phyloP scores from a whole-genome alignment of 2,888 invertebrate genomes.

The Diplolepis rosae region DNA sequence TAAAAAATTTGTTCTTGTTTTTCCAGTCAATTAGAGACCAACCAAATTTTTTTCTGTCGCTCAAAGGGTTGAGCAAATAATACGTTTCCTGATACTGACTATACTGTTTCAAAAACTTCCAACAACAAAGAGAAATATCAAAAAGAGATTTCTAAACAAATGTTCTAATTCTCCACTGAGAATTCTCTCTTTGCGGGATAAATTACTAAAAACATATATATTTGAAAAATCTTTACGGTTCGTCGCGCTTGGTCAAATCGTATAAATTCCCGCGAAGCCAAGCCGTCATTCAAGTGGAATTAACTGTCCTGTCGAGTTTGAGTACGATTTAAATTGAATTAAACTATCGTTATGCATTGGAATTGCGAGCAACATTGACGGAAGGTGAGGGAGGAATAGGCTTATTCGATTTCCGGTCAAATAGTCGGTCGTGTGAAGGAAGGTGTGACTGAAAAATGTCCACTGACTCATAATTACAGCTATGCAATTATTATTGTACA shows the following conservation, averaged over 20 bases:
- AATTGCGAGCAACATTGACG: conserved; percentile 36
- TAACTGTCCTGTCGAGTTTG: conserved; percentile 61
- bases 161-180: too few relatives aligned
- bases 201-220: not conserved
- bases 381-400: conserved; percentile 26
- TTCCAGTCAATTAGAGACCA: too few relatives aligned
- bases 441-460: conserved; percentile 32
- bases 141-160: too few relatives aligned
- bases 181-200: not conserved
- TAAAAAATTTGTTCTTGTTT: too few relatives aligned
- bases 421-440: conserved; percentile 5
- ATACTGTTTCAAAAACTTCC: too few relatives aligned
- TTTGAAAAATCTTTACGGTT: conserved; percentile 24
- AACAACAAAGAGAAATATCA: too few relatives aligned
- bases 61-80: too few relatives aligned
- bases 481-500: conserved; percentile 34
- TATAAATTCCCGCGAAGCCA: conserved; percentile 45
- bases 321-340: conserved; percentile 64
- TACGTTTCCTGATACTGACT: too few relatives aligned
- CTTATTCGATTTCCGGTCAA: conserved; percentile 27
- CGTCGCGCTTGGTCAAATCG: conserved; percentile 18
- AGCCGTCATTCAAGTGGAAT: conserved; percentile 60
- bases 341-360: conserved; percentile 59
- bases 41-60: too few relatives aligned
- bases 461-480: conserved; percentile 12